Conservation (phyloP, 1,140 invertebrate genomes). For the Wiebesia pumilae region DNA sequence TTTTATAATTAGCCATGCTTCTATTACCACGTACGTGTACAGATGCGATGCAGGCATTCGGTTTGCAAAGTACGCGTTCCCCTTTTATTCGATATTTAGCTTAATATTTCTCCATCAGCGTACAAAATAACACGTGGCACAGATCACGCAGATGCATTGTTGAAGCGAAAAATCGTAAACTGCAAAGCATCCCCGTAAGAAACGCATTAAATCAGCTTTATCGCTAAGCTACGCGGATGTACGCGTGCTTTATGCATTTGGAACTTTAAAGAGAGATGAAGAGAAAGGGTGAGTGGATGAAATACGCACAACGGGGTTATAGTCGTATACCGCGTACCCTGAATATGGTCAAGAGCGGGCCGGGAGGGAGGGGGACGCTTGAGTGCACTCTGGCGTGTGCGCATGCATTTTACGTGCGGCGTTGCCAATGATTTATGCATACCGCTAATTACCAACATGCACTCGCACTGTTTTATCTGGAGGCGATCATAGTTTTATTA, state of each 20-base stretch:
- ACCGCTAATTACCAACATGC: conserved; percentile 74
- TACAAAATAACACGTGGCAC: too few species aligned
- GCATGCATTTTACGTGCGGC: conserved; percentile 70
- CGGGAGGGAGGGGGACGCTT: not conserved
- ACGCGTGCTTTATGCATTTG: not conserved
- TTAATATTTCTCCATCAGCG: too few species aligned
- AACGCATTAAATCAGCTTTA: not conserved
- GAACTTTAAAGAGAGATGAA: not conserved
- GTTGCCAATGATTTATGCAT: conserved; percentile 74
- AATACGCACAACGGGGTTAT: not conserved
- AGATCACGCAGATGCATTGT: not conserved
- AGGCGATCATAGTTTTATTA: conserved; percentile 72
- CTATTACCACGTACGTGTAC: too few species aligned
- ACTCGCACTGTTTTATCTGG: conserved; percentile 69
- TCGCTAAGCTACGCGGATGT: not conserved
- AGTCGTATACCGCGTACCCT: conserved; percentile 10
- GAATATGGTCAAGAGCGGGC: not conserved
- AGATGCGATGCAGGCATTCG: too few species aligned
- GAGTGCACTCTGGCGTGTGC: conserved; percentile 55
- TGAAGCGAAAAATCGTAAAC: not conserved
- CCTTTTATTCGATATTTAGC: too few species aligned
- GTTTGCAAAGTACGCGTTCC: too few species aligned
- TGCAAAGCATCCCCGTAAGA: not conserved
- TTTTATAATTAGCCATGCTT: too few species aligned
- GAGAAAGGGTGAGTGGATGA: not conserved